A percentile compares a stretch with the other conserved stretches of the same genome.
phyloP scores from a whole-genome alignment of 2,888 invertebrate species.

The Malacosoma neustria region DNA sequence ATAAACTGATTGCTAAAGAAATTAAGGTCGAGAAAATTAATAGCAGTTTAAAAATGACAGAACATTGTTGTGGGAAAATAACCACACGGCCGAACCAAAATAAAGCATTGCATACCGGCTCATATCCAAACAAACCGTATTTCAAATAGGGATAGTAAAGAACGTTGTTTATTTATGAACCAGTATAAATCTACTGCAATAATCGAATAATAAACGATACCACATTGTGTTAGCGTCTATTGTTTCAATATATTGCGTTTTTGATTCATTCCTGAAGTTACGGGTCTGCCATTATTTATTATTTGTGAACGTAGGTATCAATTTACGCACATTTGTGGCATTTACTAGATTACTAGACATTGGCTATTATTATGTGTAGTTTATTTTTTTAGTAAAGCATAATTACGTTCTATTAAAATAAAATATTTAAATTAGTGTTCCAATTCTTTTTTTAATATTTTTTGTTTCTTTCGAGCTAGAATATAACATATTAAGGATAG shows the following conservation, averaged over 20 bases:
- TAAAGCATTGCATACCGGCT: background rate
- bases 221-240: background rate
- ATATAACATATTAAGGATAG: too few species aligned
- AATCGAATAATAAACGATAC: background rate
- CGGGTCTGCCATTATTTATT: background rate
- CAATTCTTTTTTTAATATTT: too few species aligned
- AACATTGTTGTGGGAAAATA: background rate
- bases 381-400: too few species aligned
- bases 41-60: background rate
- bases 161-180: background rate
- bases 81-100: background rate
- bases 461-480: too few species aligned
- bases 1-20: too few species aligned
- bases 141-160: background rate
- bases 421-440: too few species aligned
- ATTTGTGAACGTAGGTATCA: too few species aligned
- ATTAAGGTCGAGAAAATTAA: slow-evolving; percentile 8
- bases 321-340: too few species aligned
- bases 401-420: too few species aligned
- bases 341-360: too few species aligned
- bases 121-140: background rate
- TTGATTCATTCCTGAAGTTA: background rate
- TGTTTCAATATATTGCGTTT: background rate
- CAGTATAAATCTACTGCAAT: background rate
- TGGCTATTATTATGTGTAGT: too few species aligned